Evolutionary conservation across 1,140 invertebrate species (phyloP), one percentile per base, ranked within the genome.

Genomic region (Drosophila micromelanica): DNA sequence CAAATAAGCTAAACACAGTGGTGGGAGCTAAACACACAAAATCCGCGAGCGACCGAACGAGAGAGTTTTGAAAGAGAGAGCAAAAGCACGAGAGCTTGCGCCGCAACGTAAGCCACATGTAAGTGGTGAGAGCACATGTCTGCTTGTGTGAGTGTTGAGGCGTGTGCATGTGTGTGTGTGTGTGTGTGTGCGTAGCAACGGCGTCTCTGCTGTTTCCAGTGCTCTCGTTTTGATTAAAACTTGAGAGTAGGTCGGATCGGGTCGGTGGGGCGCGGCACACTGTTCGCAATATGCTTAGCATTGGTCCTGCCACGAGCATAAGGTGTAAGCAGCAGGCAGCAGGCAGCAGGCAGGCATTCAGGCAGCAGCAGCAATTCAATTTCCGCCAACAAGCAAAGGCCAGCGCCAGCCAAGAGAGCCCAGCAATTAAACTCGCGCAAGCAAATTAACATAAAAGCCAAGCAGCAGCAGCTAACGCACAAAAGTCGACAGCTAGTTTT

Each of bases 141-240:
- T 56, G 15, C 38, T 27, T 55, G 61, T 15, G 7, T 46, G 64
- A 8, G 27, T 54, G 20, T 46, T 23, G 20, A 23, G 20, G 57
- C 49, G 13, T 38, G 59, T 63, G 27, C 37, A 30, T 51, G 54
- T 42, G 15, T 57, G 59, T 65, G 48, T 59, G 70, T 60, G 51
- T 72, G 76, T 65, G 43, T 65, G 61, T 71, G 67, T 67, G 77
- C 48, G 67, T 69, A 49, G 68, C 73, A 57, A 56, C 62, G 76
- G 27, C 67, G 67, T 40, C 60, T 68, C 67, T 73, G 60, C 64
- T 69, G 48, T 90, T 90, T 90, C 72, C 78, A 90, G 76, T 90
- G 86, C 81, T 90, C 86, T 90, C 86, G 87, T 90, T 90, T 90
- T 90, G 86, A 90, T 90, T 90, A 90, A 90, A 90, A 72, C 78